phyloP scores from a whole-genome alignment of 2,113 vertebrate species.

The Archilochus colubris region DNA sequence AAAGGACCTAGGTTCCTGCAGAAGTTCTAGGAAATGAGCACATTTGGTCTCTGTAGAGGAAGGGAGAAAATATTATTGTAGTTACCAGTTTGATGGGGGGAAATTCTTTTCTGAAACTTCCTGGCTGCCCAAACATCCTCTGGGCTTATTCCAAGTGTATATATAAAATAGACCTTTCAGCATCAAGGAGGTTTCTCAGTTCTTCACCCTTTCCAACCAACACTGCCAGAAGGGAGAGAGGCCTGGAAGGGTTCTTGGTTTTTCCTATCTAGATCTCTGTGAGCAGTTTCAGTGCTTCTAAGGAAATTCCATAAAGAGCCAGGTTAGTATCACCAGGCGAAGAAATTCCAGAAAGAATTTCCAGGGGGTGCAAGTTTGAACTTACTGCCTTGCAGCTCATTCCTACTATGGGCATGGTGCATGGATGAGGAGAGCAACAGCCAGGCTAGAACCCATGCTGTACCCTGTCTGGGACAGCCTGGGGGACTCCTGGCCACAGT shows the following conservation, averaged over 20 bases:
- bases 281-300: neutral
- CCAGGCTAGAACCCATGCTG: neutral
- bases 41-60: neutral
- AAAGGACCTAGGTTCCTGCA: neutral
- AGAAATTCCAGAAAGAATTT: neutral
- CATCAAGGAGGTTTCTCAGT: constrained; percentile 41
- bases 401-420: rapidly evolving
- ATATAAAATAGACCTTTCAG: constrained; percentile 19
- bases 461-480: neutral
- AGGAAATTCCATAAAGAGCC: neutral
- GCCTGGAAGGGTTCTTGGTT: too few species aligned
- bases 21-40: constrained; percentile 8
- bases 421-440: neutral
- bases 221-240: too few species aligned
- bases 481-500: neutral
- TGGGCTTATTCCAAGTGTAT: neutral
- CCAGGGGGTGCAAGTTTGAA: neutral
- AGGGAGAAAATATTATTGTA: neutral
- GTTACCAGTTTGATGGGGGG: neutral
- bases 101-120: constrained; percentile 44
- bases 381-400: neutral
- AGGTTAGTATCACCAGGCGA: neutral
- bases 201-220: neutral
- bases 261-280: neutral
- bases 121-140: constrained; percentile 3